Evolutionary conservation across 2,797 vertebrate species (phyloP).

Genomic region (Phalanger gymnotis): DNA sequence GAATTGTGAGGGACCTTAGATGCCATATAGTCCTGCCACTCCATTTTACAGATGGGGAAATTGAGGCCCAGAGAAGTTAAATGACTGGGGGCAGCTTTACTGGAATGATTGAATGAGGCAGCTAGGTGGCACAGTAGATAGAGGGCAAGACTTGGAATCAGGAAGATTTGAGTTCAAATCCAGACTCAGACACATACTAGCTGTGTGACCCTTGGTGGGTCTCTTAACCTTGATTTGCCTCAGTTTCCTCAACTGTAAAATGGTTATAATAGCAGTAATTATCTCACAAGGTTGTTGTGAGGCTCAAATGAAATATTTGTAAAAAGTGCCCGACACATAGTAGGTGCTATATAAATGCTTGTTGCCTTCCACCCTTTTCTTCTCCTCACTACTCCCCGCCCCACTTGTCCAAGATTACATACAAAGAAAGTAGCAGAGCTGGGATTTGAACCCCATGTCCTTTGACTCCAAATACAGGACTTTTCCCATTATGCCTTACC

Average conservation of each 20-base stretch:
- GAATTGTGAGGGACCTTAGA: constrained; percentile 2
- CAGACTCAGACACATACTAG: neutral
- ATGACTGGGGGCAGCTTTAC: neutral
- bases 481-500: neutral
- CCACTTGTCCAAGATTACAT: neutral
- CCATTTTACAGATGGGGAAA: neutral
- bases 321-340: neutral
- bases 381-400: neutral
- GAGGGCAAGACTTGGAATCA: neutral
- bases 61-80: neutral
- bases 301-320: neutral
- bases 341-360: neutral
- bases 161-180: neutral
- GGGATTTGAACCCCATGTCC: neutral
- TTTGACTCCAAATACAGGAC: neutral
- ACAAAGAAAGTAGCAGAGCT: neutral
- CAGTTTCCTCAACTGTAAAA: neutral
- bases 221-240: neutral
- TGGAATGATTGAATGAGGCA: neutral
- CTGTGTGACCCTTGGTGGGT: neutral
- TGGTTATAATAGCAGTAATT: neutral
- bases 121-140: neutral
- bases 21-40: neutral
- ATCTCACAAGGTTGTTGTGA: neutral
- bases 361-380: neutral